These are phyloP conservation scores for Acromyrmex echinatior DNA, from an alignment of 1,140 invertebrate species.

Conservation along the genomic window DNA sequence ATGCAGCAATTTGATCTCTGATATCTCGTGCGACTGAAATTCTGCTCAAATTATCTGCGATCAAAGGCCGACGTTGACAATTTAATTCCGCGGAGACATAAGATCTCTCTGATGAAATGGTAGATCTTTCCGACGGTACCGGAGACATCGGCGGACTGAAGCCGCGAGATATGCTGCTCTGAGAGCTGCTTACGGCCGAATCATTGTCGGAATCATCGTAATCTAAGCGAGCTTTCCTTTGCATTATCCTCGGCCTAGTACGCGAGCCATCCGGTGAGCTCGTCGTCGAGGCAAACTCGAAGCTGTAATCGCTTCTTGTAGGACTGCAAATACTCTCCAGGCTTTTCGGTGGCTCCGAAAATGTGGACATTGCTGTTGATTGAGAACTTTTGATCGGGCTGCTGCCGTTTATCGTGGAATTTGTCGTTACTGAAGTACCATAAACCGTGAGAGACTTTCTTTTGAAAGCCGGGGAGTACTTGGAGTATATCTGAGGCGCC, in stretches of 20 bases:
- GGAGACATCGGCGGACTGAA: conserved; percentile 89
- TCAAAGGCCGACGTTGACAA: conserved; percentile 74
- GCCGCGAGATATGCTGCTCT: conserved; percentile 89
- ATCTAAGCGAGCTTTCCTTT: conserved; percentile 80
- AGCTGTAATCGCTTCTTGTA: conserved; percentile 87
- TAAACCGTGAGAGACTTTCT: conserved; percentile 91
- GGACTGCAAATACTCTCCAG: conserved; percentile 89
- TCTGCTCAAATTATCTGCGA: conserved; percentile 73
- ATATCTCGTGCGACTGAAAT: conserved; percentile 45
- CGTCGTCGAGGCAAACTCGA: conserved; percentile 83
- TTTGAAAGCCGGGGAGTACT: conserved; percentile 95
- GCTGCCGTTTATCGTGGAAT: conserved; percentile 83
- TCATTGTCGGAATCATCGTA: conserved; percentile 94
- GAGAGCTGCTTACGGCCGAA: conserved; percentile 93
- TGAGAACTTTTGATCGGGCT: conserved; percentile 64
- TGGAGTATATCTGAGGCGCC: conserved; percentile 88
- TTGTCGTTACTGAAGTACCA: conserved; percentile 82
- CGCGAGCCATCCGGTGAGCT: conserved; percentile 79
- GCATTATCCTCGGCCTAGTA: conserved; percentile 62
- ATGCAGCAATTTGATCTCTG: conserved; percentile 1
- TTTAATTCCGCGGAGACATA: conserved; percentile 76
- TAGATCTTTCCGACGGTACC: conserved; percentile 83
- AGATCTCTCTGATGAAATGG: conserved; percentile 80
- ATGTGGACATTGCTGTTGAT: conserved; percentile 38
- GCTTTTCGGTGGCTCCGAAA: conserved; percentile 86